Percentiles rank a stretch among this genome's conserved stretches.
Conservation (phyloP, 2,113 vertebrate species). For the Thermophis baileyi region DNA sequence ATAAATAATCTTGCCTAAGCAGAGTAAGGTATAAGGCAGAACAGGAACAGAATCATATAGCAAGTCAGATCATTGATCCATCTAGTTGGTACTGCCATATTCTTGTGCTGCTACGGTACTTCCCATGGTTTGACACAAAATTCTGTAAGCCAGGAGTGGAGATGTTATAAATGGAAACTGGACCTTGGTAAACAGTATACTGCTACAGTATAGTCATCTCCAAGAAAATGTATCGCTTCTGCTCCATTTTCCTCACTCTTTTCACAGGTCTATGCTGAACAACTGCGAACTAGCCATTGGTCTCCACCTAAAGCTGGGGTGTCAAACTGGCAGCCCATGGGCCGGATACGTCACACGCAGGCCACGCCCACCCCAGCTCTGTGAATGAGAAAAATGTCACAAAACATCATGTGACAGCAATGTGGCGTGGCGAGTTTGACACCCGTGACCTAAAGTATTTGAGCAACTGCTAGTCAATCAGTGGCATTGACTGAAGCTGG, state of each 20-base stretch:
- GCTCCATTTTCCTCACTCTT: neutral
- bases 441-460: neutral
- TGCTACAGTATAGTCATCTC: neutral
- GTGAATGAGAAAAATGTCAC: too few relatives aligned
- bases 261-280: neutral
- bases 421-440: too few relatives aligned
- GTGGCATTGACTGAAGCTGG: neutral
- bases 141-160: neutral
- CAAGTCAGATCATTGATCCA: neutral
- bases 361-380: too few relatives aligned
- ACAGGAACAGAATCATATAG: neutral
- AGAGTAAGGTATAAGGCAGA: neutral
- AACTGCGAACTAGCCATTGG: neutral
- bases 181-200: too few relatives aligned
- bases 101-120: neutral
- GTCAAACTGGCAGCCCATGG: too few relatives aligned
- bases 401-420: too few relatives aligned
- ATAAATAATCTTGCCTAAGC: neutral
- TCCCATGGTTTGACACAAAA: neutral
- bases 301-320: neutral
- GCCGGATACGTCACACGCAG: too few relatives aligned
- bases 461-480: neutral
- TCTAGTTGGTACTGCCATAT: neutral
- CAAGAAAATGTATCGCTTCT: neutral
- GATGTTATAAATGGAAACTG: neutral